Base-by-base conservation (phyloP, 1,140 invertebrate species). In the Trigoniulus corallinus region DNA sequence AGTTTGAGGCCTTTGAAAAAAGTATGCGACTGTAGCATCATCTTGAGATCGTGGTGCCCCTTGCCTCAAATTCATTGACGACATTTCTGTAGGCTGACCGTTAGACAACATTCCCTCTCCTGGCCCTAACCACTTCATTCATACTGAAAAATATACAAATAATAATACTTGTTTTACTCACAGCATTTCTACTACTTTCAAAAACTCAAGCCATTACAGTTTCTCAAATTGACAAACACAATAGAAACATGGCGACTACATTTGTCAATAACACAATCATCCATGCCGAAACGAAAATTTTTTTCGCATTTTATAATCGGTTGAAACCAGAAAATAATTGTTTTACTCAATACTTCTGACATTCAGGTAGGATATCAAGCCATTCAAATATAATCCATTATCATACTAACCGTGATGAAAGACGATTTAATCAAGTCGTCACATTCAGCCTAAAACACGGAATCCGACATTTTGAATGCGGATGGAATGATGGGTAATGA, bases 1-100 rank as follows among this genome's bases (percentile, higher is more conserved):
- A 51, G 75, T 74, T 50, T 82, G 78, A 22, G 79, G 77, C 56
- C 84, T 68, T 70, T 88, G 84, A 67, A 85, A 89, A 51, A 86
- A 81, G 66, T 89, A 89, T 58, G 83, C 80, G 54, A 88, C 84
- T 63, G 81, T 80, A 48, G 82, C 82, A 73, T 88, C 86, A 65
- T 88, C 85, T 68, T 85, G 82, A 54, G 76, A 69, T 60, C 78
- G 71, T 50, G 56, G 52, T 22, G 54, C 26, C 23, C 39, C 27
- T 22, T 51, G 37, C 40, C 48, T 40, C 3, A 42, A n/a, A 24
- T 42, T 50, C 20, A 50, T 21, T 4, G 48, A 20, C 4, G 15
- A 18, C 48, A 50, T 50, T 22, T 50, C 37, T 10, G 25, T 24
- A 22, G 44, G 3, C 39, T 50, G 48, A 13, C 34, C 48, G 40